A percentile compares a stretch with the other conserved stretches of the same genome.
Conservation (phyloP, 2,113 vertebrate genomes). For the Megatriorchis doriae region DNA sequence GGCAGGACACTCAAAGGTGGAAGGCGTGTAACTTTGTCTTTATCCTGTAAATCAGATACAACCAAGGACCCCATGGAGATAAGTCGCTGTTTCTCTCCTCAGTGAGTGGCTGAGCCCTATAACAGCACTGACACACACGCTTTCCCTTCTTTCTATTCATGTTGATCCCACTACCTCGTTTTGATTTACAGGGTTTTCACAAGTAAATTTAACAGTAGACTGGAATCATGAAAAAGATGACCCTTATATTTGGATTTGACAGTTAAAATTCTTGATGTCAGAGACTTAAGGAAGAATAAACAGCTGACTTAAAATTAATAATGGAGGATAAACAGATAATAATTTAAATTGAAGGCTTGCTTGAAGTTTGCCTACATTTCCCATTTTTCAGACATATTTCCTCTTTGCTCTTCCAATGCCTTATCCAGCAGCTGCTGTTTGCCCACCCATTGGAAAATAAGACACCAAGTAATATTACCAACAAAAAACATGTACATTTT, state of each 20-base stretch:
- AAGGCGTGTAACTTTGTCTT: neutral
- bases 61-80: accelerated
- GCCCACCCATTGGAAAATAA: neutral
- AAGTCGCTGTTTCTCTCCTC: neutral
- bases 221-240: neutral
- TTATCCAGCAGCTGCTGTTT: neutral
- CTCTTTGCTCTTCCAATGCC: neutral
- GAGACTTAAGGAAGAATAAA: neutral
- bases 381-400: neutral
- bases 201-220: neutral
- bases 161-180: too few species aligned
- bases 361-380: neutral
- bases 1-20: neutral
- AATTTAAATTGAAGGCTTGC: neutral
- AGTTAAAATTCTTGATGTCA: neutral
- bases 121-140: too few species aligned
- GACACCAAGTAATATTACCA: neutral
- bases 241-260: too few species aligned
- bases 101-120: neutral
- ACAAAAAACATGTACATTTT: neutral
- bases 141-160: neutral
- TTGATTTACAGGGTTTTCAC: neutral
- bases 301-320: neutral
- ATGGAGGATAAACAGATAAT: neutral
- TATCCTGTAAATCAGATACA: neutral